A percentile compares a stretch with the other conserved stretches of the same genome.
These are phyloP conservation scores for Heterodera schachtii DNA, from an alignment of 1,140 invertebrate species.

Conservation along the genomic window DNA sequence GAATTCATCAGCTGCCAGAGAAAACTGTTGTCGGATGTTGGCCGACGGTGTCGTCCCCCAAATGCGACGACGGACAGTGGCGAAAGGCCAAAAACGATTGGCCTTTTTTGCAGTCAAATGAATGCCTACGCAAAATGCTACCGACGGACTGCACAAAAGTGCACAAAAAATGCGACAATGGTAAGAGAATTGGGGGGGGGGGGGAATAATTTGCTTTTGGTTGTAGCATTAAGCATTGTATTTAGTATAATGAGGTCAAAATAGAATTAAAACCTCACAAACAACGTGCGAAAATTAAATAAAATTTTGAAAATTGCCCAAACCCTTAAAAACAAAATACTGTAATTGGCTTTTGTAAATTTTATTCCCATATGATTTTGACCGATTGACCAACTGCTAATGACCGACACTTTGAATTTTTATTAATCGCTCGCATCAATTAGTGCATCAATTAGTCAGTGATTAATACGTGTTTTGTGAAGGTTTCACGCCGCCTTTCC, in stretches of 20 bases:
- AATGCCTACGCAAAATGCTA: constrained; percentile 28
- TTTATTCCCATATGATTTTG: too few relatives aligned
- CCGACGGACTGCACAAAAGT: constrained; percentile 1
- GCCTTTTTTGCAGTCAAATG: constrained; percentile 10
- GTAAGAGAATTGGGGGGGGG: not conserved
- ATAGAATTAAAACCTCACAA: too few relatives aligned
- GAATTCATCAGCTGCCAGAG: constrained; percentile 27
- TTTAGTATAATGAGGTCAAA: too few relatives aligned
- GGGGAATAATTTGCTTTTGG: not conserved
- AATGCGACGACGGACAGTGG: constrained; percentile 10
- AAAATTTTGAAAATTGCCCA: too few relatives aligned
- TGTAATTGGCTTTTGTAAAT: too few relatives aligned
- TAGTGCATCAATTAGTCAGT: not conserved
- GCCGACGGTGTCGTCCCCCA: constrained; percentile 15
- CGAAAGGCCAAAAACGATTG: not conserved
- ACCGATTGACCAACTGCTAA: too few relatives aligned
- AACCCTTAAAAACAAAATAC: too few relatives aligned
- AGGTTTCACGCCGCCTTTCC: constrained; percentile 1
- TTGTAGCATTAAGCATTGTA: too few relatives aligned
- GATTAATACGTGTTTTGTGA: not conserved
- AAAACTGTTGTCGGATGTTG: constrained; percentile 12
- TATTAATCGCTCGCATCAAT: too few relatives aligned
- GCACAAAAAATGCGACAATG: constrained; percentile 18
- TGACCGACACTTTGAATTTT: not conserved
- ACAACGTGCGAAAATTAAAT: too few relatives aligned